Base-by-base conservation (phyloP, 2,113 vertebrate genomes). In the Elanus axillaris region DNA sequence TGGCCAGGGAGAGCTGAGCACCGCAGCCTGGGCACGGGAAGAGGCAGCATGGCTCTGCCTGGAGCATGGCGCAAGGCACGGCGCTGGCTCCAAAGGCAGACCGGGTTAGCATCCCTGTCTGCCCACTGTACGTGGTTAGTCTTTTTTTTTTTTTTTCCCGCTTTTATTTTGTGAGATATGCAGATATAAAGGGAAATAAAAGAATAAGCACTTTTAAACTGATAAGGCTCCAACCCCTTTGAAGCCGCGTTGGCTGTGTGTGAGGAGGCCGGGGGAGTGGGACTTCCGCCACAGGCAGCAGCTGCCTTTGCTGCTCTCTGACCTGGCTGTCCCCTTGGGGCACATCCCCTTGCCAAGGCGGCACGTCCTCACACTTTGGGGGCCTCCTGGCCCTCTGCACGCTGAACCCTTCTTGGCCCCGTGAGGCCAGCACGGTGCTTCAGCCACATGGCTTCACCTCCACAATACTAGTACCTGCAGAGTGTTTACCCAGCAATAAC, bases 181-280 rank as follows among this genome's bases (percentile, higher is more conserved):
- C 25, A 53, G 55, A 56, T 45, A 62, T n/a, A 82, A 78, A 52
- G 26, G 67, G 67, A 86, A 86, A 78, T 17, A 29, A 52, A 73
- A 67, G 34, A 73, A 2, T 21, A 69, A 72, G 21, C 4, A 15
- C 20, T 82, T 95, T 58, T 34, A 43, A 84, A 73, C 13, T 38
- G 0, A 0, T 38, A 5, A 1, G 21, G 29, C n/a, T 27, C 60
- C 9, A 15, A 45, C 60, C 29, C 34, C 11, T 75, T 31, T 45
- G 47, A 31, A 62, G 34, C 10, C 2, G 8, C 4, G 11, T 5
- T 42, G 22, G n/a, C 16, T 68, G 29, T 80, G 42, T 29, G 40
- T 7, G 40, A 69, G n/a, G 29, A 68, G 25, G 29, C 5, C 0
- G 9, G 22, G 63, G 48, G 5, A 53, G 16, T 4, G 15, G 62